Base-by-base conservation (phyloP, 2,113 vertebrate species). In the Dicaeum eximium region DNA sequence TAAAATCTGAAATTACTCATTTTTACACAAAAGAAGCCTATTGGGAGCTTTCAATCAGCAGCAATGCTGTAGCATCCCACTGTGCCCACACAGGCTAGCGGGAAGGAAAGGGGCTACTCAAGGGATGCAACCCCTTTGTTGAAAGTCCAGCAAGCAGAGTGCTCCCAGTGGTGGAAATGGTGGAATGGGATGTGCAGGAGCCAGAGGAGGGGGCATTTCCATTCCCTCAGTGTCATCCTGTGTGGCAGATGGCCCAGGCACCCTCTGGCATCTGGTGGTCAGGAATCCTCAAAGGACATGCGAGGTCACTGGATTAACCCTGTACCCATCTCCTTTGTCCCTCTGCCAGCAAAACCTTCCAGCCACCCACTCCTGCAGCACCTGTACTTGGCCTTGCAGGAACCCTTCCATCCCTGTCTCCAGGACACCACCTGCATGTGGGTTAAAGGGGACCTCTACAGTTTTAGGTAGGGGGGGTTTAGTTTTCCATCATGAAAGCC, bases 361-460 rank as follows among this genome's bases (percentile, higher is more conserved):
- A 54, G 60, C 25, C 57, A 48, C 24, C n/a, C 10, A 1, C 48
- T 64, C 51, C 16, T 24, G 17, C 9, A 7, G 17, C 24, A 6
- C 56, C 47, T 22, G 20, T 0, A 61, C 20, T 24, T 0, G 0
- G 42, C 42, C 33, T 35, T 45, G 31, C 20, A 28, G 56, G 22
- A 47, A 60, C 11, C 0, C 0, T 19, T 75, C 72, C 62, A 33
- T 3, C 42, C 35, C 61, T 57, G 31, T 17, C 75, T 37, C 44
- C 9, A 38, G 74, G 35, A 37, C 31, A 54, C 21, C 33, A 35
- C 27, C 38, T 37, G 21, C 47, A 31, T 0, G 1, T 8, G 6
- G 71, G 28, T 6, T n/a, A 9, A 24, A 28, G 4, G 9, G 38
- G 6, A 72, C 25, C 20, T 58, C 6, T 4, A 15, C 40, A 70